phyloP scores from a whole-genome alignment of 2,888 invertebrate genomes.

The Limnephilus lunatus region DNA sequence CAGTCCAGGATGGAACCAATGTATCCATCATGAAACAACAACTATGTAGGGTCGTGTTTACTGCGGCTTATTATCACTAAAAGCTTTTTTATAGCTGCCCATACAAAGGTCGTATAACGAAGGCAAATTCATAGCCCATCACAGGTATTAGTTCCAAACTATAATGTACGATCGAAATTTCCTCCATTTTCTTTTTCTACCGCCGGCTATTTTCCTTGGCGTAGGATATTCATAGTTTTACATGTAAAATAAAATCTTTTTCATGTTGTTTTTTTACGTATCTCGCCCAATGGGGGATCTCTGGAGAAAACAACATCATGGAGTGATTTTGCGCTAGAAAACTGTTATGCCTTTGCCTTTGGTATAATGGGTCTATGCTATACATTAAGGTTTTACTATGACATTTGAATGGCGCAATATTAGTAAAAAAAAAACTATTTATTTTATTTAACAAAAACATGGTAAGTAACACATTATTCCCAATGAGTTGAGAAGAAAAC shows the following conservation, averaged over 20 bases:
- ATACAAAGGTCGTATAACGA: slow-evolving; percentile 65
- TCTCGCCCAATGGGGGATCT: neutral
- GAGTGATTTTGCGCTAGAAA: neutral
- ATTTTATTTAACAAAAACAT: too few relatives aligned
- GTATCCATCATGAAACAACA: slow-evolving; percentile 59
- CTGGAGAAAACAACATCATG: neutral
- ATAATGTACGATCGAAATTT: slow-evolving; percentile 62
- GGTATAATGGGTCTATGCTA: too few relatives aligned
- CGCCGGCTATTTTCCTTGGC: slow-evolving; percentile 52
- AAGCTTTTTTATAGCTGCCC: slow-evolving; percentile 66
- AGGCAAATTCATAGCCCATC: slow-evolving; percentile 66
- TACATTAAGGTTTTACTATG: too few relatives aligned
- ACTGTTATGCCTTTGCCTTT: too few relatives aligned
- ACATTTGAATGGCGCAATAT: too few relatives aligned
- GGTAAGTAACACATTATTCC: too few relatives aligned
- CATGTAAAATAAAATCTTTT: neutral
- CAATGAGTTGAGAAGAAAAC: too few relatives aligned
- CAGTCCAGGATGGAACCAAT: neutral
- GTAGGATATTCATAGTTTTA: slow-evolving; percentile 20
- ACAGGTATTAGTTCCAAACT: slow-evolving; percentile 64
- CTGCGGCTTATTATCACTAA: slow-evolving; percentile 66
- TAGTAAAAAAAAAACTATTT: too few relatives aligned
- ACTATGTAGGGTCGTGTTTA: slow-evolving; percentile 64
- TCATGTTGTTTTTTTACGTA: neutral
- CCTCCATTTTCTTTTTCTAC: slow-evolving; percentile 39